Evolutionary conservation across 2,888 invertebrate species (phyloP), one percentile per base, ranked within the genome.

Genomic region (Paralinhomoeus sp.): DNA sequence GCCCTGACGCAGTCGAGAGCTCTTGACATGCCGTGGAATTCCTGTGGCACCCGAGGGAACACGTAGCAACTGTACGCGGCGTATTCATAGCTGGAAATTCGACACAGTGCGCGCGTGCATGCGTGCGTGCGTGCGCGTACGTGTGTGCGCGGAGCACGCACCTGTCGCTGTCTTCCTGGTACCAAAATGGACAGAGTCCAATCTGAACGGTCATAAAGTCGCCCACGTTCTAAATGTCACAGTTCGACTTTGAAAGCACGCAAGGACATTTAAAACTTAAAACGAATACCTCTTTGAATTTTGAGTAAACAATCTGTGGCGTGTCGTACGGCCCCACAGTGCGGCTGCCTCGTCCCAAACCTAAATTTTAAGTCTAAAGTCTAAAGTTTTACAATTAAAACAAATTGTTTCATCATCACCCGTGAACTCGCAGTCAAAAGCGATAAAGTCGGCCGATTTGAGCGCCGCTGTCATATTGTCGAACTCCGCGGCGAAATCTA

Each of bases 61-160:
- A 62, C 46, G 49, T 62, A 62, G 50, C 62, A 63, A 50, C 62
- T 63, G 48, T 57, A 63, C 9, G 61, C 57, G 36, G 50, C 54
- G 49, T 62, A 59, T 42, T 61, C 61, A 51, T 18, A 54, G 51
- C 36, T 35, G 44, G 41, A n/a, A 43, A 39, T 37, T 18, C 18
- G 12, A 27, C 24, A 12, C 15, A 27, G 9, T 24, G 17, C 27
- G n/a, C n/a, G n/a, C n/a, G n/a, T n/a, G n/a, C n/a, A n/a, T n/a
- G n/a, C n/a, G n/a, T n/a, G n/a, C n/a, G n/a, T n/a, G n/a, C n/a
- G n/a, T n/a, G n/a, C n/a, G n/a, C n/a, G n/a, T n/a, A n/a, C n/a
- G n/a, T n/a, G n/a, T n/a, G n/a, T n/a, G n/a, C 17, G 27, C 20
- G 15, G n/a, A 20, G 21, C 27, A 34, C n/a, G 7, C 9, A 43